phyloP scores from a whole-genome alignment of 2,888 invertebrate species.

The Oegoconia quadripuncta region DNA sequence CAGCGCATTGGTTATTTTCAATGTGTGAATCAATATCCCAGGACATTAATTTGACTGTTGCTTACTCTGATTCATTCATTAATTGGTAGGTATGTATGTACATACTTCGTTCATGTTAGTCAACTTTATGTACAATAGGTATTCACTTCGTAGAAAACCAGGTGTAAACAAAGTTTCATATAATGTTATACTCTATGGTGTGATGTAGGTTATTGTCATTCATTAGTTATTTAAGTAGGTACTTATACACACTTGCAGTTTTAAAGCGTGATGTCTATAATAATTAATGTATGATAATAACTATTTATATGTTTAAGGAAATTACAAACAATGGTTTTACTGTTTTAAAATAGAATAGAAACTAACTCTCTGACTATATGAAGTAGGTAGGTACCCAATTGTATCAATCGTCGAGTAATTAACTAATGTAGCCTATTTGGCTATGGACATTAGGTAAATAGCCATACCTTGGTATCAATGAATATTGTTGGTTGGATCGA shows the following conservation, averaged over 20 bases:
- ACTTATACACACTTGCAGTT: not conserved
- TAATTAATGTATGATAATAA: no score
- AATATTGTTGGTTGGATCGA: not conserved
- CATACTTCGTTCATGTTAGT: constrained; percentile 10
- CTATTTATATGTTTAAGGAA: not conserved
- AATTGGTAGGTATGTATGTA: constrained; percentile 3
- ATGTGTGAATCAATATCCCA: constrained; percentile 34
- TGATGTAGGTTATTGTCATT: no score
- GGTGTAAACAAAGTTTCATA: not conserved
- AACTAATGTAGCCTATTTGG: no score
- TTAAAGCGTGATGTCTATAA: no score
- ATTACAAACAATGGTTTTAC: no score
- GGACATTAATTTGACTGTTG: constrained; percentile 25
- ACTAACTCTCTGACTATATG: no score
- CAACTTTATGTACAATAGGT: not conserved
- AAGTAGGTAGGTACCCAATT: not conserved
- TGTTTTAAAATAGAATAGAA: no score
- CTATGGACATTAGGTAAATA: no score
- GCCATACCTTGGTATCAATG: no score
- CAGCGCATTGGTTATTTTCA: constrained; percentile 20
- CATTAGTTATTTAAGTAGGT: not conserved
- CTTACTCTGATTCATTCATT: constrained; percentile 27
- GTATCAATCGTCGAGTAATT: not conserved
- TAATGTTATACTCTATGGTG: no score
- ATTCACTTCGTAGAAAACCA: not conserved